phyloP scores from a whole-genome alignment of 1,140 invertebrate species.

The Dendrolimus kikuchii region DNA sequence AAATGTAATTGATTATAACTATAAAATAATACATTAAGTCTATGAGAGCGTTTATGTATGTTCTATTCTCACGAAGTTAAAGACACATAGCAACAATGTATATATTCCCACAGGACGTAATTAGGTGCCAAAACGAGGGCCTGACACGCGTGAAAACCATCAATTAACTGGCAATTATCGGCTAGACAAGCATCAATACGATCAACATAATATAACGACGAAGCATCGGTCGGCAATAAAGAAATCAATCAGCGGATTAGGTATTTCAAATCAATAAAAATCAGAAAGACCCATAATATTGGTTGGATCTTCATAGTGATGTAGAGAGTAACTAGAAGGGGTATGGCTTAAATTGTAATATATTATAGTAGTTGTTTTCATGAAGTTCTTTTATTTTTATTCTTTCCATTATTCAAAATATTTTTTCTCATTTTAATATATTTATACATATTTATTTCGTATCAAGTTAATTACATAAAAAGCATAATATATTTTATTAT shows the following conservation, averaged over 20 bases:
- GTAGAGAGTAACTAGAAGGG: conserved; percentile 20
- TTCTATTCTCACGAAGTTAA: conserved; percentile 4
- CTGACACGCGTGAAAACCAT: conserved; percentile 52
- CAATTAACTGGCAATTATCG: conserved; percentile 55
- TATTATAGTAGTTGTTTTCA: conserved; percentile 5
- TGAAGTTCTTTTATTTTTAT: conserved; percentile 7
- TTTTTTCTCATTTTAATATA: not conserved
- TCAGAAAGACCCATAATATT: conserved; percentile 58
- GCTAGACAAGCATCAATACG: conserved; percentile 52
- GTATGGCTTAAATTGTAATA: too few relatives aligned
- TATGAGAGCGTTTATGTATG: not conserved
- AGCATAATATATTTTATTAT: too few relatives aligned
- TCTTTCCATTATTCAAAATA: not conserved
- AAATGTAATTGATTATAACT: too few relatives aligned
- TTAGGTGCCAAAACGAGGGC: conserved; percentile 60
- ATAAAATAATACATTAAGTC: too few relatives aligned
- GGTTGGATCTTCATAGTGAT: conserved; percentile 30
- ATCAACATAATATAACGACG: conserved; percentile 44
- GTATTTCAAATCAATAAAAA: conserved; percentile 70
- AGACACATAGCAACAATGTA: too few relatives aligned
- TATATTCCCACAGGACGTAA: conserved; percentile 51
- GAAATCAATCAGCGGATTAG: conserved; percentile 69
- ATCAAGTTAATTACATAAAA: too few relatives aligned
- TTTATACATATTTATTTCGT: too few relatives aligned
- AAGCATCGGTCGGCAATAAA: conserved; percentile 58